Base-by-base conservation (phyloP, 92 coral and sea anemone species). In the Desmophyllum pertusum region DNA sequence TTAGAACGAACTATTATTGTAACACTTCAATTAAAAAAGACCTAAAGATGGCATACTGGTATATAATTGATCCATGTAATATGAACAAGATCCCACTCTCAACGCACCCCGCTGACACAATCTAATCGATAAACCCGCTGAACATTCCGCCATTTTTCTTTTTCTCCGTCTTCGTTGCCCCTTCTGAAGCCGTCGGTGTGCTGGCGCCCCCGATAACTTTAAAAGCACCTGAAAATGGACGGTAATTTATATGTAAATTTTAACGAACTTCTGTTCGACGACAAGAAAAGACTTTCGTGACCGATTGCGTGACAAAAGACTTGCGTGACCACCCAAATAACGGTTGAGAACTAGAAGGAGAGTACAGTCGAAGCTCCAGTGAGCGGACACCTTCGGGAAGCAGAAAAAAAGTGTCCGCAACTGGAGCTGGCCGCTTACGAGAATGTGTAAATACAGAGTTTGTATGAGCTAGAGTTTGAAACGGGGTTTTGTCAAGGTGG, bases 41-140 rank as follows among this genome's bases (percentile, higher is more conserved):
- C 65, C 75, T 30, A 33, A n/a, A 43, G n/a, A 65, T 29, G 27
- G 29, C 30, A 68, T 23, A 40, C 42, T 17, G 35, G 43, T 45
- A 30, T 6, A 50, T 36, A 67, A 21, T 33, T 19, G 66, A 36
- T 36, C 17, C 10, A 35, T 65, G 72, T 70, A n/a, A n/a, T n/a
- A n/a, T n/a, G n/a, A n/a, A 48, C 25, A 63, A 30, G 83, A 42
- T 5, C 11, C 69, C 70, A 43, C 45, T 75, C 79, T 33, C 31
- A 17, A 14, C 63, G 65, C 61, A 37, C 35, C 40, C 59, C 42
- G 36, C 55, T 64, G 40, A 10, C n/a, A 31, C 43, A 9, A 42
- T 30, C 84, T 91, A 94, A 63, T 94, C 98, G 18, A 94, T 90
- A 46, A 94, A 87, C 8, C 98, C 98, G 39, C 98, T 94, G 68